Conservation (phyloP, 2,113 vertebrate genomes). For the Catagonus wagneri region DNA sequence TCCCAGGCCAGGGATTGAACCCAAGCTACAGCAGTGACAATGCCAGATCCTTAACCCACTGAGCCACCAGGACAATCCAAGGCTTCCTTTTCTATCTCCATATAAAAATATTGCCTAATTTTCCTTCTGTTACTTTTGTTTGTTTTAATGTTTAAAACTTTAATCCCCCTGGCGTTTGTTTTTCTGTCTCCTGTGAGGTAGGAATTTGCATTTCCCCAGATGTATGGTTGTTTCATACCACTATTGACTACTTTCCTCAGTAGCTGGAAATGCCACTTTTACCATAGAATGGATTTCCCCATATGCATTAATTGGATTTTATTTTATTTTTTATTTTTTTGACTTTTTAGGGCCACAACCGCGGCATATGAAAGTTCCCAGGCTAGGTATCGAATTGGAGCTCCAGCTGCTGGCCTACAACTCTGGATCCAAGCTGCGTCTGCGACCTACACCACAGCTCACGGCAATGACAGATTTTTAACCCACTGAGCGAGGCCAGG, state of each 20-base stretch:
- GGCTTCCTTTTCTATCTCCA: not conserved
- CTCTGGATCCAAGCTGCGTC: too few relatives aligned
- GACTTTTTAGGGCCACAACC: too few relatives aligned
- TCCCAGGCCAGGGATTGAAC: not conserved
- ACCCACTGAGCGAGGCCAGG: too few relatives aligned
- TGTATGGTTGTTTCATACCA: not conserved
- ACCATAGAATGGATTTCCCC: not conserved
- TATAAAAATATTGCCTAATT: constrained; percentile 21
- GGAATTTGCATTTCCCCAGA: constrained; percentile 13
- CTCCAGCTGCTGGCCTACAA: too few relatives aligned
- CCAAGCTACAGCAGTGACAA: too few relatives aligned
- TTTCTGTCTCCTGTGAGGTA: constrained; percentile 9
- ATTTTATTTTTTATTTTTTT: not conserved
- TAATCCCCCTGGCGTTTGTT: not conserved
- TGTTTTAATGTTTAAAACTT: constrained; percentile 37
- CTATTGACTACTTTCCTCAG: not conserved
- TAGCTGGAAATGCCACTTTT: constrained; percentile 40
- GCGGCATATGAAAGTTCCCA: too few relatives aligned
- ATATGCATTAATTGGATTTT: constrained; percentile 10
- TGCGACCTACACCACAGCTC: too few relatives aligned
- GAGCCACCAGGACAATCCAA: not conserved
- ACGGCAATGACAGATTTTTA: too few relatives aligned
- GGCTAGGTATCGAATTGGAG: too few relatives aligned
- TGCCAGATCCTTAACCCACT: not conserved
- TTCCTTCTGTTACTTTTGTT: not conserved